Base-by-base conservation (phyloP, 2,888 invertebrate genomes). In the Lepidochitona cinerea region DNA sequence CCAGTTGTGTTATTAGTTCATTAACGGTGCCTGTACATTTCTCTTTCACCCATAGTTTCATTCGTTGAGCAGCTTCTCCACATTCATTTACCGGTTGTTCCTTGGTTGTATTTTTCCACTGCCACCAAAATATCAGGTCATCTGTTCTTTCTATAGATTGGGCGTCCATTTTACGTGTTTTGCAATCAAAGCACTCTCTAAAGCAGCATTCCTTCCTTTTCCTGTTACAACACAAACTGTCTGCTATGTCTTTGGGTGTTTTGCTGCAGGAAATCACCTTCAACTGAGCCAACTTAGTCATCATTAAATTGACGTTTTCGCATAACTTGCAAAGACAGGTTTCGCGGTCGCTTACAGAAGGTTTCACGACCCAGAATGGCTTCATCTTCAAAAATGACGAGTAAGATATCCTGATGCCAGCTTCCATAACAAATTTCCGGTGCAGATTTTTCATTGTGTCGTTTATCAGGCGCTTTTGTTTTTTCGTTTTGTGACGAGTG, bases 301-400 rank as follows among this genome's bases (percentile, higher is more conserved):
- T 69, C 7, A 75, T 65, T 26, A 78, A 77, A 32, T 74, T 54
- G 0, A 72, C 36, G 71, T 79, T 79, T 68, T 77, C 76, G 70
- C 77, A 77, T 1, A 54, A 4, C 41, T 77, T 80, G 37, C 79
- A 81, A 1, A 73, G 52, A 26, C 81, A 79, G 5, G 80, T 80
- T 33, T 82, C 75, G 53, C 80, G 73, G 71, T 79, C 78, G 66
- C 64, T 72, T 29, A 73, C 37, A 12, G 69, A 72, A 37, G 81
- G 73, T 14, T 37, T 37, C 5, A 71, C n/a, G 4, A 79, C 67
- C 72, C 74, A 78, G 68, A 83, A 81, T 37, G 79, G 79, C n/a
- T 75, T 67, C 29, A 79, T 35, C 52, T 75, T 59, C 66, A 78
- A 75, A 53, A 82, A 80, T 7, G 67, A 26, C 0, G 79, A 69